A percentile compares a stretch with the other conserved stretches of the same genome.
These are phyloP conservation scores for Brachionus koreanus DNA, from an alignment of 1,140 invertebrate species.

Conservation along the genomic window DNA sequence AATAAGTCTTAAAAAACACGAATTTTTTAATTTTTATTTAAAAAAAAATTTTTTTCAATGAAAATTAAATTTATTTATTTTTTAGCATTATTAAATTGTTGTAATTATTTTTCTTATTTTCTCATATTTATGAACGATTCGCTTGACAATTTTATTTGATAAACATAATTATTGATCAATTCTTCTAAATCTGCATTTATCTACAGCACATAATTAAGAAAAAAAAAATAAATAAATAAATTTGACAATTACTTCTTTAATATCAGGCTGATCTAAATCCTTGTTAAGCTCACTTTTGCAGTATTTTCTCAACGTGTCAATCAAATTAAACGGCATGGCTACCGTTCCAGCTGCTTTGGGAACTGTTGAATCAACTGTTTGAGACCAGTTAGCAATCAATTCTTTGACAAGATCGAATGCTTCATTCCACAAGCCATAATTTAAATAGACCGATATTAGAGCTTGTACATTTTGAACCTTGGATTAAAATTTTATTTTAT, in stretches of 20 bases:
- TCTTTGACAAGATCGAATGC: constrained; percentile 24
- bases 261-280: background rate
- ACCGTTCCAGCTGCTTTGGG: background rate
- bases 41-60: background rate
- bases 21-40: background rate
- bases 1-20: background rate
- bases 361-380: background rate
- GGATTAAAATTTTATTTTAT: background rate
- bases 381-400: background rate
- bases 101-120: background rate
- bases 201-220: background rate
- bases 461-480: background rate
- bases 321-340: background rate
- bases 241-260: constrained; percentile 8
- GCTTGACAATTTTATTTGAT: background rate
- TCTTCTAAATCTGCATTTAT: background rate
- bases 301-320: background rate
- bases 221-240: background rate
- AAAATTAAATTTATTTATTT: background rate
- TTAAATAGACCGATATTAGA: background rate
- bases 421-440: constrained; percentile 34
- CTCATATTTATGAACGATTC: background rate
- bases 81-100: background rate
- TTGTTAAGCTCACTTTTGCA: background rate
- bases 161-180: constrained; percentile 19